phyloP scores from a whole-genome alignment of 2,113 vertebrate genomes.

The Phylloscopus whistleri region DNA sequence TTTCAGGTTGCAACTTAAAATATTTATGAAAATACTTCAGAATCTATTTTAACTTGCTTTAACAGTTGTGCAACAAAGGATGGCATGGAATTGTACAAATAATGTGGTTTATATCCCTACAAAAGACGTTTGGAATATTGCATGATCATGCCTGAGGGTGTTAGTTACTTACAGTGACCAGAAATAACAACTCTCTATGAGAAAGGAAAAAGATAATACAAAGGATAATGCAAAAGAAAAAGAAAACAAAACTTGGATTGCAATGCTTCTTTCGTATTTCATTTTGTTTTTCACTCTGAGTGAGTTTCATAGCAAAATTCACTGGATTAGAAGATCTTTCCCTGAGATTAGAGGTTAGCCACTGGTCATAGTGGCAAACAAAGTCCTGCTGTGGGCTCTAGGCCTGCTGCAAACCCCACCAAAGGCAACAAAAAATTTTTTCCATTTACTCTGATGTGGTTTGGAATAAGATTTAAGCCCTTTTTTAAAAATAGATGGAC shows the following conservation, averaged over 20 bases:
- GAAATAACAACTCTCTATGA: constrained; percentile 62
- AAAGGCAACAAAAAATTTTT: not conserved
- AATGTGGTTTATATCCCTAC: not conserved
- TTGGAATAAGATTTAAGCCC: not conserved
- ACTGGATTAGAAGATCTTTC: not conserved
- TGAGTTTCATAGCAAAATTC: not conserved
- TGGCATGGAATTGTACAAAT: not conserved
- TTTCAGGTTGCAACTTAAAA: not conserved
- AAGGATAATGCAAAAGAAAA: not conserved
- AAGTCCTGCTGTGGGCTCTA: not conserved
- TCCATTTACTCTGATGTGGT: not conserved
- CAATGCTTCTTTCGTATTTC: not conserved
- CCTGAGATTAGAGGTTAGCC: not conserved
- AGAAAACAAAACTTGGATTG: not conserved
- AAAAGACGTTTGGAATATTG: constrained; percentile 22
- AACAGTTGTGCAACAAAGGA: not conserved
- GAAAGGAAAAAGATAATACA: constrained; percentile 64
- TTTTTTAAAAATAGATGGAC: not conserved
- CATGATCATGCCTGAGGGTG: constrained; percentile 66
- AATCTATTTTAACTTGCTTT: not conserved
- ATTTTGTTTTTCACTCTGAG: not conserved
- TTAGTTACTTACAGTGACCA: constrained; percentile 66
- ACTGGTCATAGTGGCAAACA: not conserved
- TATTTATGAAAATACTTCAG: not conserved
- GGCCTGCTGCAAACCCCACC: not conserved